These are phyloP conservation scores for Orientallactaga bullata DNA, from an alignment of 2,113 vertebrate species.

Conservation along the genomic window DNA sequence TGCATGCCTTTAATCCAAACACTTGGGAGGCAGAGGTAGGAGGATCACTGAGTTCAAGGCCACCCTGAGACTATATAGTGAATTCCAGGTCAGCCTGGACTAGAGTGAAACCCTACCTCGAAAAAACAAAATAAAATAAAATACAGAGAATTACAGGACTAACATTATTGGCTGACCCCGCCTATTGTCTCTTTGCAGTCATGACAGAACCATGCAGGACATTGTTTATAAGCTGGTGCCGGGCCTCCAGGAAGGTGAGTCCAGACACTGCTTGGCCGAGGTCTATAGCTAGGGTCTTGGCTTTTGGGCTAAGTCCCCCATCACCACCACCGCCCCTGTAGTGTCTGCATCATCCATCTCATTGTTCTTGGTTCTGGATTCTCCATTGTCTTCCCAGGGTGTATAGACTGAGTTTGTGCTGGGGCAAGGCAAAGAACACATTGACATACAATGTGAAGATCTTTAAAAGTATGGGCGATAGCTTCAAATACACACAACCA, in stretches of 20 bases:
- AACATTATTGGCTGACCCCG: not conserved
- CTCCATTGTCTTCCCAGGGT: rapidly evolving
- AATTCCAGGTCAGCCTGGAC: too few species aligned
- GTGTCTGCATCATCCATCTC: rapidly evolving
- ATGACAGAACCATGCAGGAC: conserved; percentile 99
- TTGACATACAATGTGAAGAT: not conserved
- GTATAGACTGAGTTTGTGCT: not conserved
- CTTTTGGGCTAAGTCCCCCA: not conserved
- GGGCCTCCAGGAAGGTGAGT: conserved; percentile 98
- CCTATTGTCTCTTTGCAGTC: conserved; percentile 86
- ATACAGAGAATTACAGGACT: rapidly evolving
- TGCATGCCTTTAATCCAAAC: too few species aligned
- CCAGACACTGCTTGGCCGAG: not conserved
- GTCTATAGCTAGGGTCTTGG: not conserved
- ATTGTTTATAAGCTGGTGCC: conserved; percentile 99
- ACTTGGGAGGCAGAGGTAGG: too few species aligned
- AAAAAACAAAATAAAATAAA: not conserved
- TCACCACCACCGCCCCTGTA: too few species aligned
- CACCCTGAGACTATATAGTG: too few species aligned
- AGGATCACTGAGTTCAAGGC: too few species aligned
- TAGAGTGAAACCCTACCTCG: too few species aligned
- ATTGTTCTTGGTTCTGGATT: not conserved
- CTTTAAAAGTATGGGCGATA: too few species aligned
- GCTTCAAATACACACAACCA: not conserved
- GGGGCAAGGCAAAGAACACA: not conserved